Percentiles rank a stretch among this genome's conserved stretches.
phyloP scores from a whole-genome alignment of 2,113 vertebrate species.

The Casuarius casuarius region DNA sequence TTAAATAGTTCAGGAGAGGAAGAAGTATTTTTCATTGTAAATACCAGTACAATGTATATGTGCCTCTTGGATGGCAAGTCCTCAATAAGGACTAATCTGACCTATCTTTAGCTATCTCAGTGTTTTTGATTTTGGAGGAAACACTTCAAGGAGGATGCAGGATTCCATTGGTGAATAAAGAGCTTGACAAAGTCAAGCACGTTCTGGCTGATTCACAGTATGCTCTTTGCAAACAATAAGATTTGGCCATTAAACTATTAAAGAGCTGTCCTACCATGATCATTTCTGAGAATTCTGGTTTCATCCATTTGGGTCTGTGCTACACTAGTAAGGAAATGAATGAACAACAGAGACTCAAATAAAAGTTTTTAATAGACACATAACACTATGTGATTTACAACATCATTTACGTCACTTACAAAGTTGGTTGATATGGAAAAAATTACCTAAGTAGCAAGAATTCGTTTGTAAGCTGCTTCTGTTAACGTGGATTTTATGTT shows the following conservation, averaged over 20 bases:
- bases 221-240: not conserved
- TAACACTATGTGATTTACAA: not conserved
- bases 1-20: not conserved
- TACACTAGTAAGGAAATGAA: not conserved
- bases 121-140: not conserved
- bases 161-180: not conserved
- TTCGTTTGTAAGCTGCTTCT: not conserved
- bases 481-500: not conserved
- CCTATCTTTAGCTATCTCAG: not conserved
- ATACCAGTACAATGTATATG: not conserved
- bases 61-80: not conserved
- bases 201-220: not conserved
- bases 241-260: not conserved
- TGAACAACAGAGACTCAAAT: not conserved
- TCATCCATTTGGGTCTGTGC: not conserved
- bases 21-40: not conserved
- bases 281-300: not conserved
- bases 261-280: not conserved
- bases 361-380: not conserved
- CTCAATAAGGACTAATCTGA: not conserved
- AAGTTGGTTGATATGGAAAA: not conserved
- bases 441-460: not conserved
- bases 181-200: not conserved
- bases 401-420: not conserved
- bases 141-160: not conserved